Conservation (phyloP, 2,113 vertebrate genomes). For the Budorcas taxicolor region DNA sequence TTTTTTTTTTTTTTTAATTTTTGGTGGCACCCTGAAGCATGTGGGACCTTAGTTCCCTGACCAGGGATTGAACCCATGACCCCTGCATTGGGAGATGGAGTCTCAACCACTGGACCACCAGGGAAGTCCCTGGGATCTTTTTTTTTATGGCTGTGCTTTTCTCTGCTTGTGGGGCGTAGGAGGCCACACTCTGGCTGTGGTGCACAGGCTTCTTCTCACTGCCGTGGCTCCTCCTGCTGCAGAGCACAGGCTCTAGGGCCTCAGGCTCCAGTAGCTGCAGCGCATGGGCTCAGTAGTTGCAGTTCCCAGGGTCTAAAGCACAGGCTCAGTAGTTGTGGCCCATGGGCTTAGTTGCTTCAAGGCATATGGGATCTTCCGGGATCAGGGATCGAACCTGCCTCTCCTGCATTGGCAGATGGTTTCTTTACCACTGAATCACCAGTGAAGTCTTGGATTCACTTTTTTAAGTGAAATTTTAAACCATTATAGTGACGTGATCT, state of each 20-base stretch:
- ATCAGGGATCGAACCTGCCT: neutral
- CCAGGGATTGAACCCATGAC: neutral
- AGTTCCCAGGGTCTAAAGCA: neutral
- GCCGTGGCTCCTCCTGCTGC: neutral
- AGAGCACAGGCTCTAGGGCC: neutral
- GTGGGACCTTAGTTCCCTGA: neutral
- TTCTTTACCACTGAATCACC: neutral
- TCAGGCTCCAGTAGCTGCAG: neutral
- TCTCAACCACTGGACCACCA: neutral
- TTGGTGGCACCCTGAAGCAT: neutral
- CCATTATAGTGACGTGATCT: neutral
- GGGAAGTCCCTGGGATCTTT: neutral
- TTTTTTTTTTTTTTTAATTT: neutral
- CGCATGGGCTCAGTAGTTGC: neutral
- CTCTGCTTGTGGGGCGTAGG: neutral
- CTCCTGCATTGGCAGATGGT: neutral
- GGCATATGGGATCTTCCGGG: neutral
- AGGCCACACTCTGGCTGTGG: neutral
- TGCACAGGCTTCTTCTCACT: neutral
- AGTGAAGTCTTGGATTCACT: neutral
- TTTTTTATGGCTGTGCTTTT: neutral
- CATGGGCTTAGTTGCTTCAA: neutral
- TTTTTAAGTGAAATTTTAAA: neutral
- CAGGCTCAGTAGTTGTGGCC: neutral
- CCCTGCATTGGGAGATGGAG: neutral